Evolutionary conservation across 1,140 invertebrate genomes (phyloP), one percentile per base, ranked within the genome.

Genomic region (Meloidogyne exigua): DNA sequence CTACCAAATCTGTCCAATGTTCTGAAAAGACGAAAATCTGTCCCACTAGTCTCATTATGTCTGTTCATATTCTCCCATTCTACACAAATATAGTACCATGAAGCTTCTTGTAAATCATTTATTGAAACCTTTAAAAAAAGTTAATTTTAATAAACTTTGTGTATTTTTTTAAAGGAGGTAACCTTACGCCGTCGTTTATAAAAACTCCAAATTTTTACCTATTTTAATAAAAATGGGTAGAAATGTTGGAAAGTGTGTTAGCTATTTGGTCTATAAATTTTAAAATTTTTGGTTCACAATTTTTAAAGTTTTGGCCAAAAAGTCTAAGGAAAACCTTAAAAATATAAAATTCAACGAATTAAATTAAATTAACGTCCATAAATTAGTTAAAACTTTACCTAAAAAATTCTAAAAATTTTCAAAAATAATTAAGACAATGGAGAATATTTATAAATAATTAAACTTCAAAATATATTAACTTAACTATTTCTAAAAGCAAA

Each of bases 41-140:
- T 80, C 1, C 81, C 81, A 11, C 82, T 82, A n/a, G 81, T 82
- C 65, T 82, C 81, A 42, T 82, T 82, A 39, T 82, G 80, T 23
- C 81, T 78, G 39, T 82, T 82, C 77, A 82, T 83, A 57, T 82
- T 82, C 49, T 82, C 81, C 79, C 79, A 82, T 49, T 82, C 81
- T 5, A 82, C 63, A 69, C 81, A 82, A 25, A 82, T 21, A 72
- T 84, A 84, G 69, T 82, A 81, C 81, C 81, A 82, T 10, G 74
- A 72, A 18, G 49, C 7, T 68, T 82, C 81, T 28, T 65, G 49
- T 67, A 82, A 70, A 36, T 76, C 81, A 18, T 62, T 66, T 13
- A 82, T 77, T 39, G 44, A 66, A 26, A 81, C 78, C 79, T 80
- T 13, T 13, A 66, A n/a, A 81, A 57, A n/a, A 5, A 12, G 2